A percentile compares a stretch with the other conserved stretches of the same genome.
These are phyloP conservation scores for Rhinichthys klamathensis DNA, from an alignment of 2,113 vertebrate species.

Conservation along the genomic window DNA sequence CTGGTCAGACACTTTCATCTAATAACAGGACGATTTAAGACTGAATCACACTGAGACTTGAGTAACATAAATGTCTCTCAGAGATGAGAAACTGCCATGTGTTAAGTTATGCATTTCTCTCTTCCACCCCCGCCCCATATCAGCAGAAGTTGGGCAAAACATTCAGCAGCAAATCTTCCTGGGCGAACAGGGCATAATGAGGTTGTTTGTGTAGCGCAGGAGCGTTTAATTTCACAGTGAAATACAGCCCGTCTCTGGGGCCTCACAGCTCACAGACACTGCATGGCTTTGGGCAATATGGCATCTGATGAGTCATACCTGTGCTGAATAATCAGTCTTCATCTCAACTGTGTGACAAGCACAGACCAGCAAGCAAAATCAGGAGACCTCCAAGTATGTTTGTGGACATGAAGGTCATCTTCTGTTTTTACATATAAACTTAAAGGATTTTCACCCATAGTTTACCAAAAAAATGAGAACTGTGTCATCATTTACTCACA, in stretches of 20 bases:
- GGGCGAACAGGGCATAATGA: slow-evolving; percentile 14
- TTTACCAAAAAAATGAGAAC: neutral
- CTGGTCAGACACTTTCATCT: neutral
- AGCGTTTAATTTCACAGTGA: slow-evolving; percentile 40
- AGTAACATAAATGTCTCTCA: neutral
- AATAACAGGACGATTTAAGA: neutral
- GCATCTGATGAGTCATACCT: slow-evolving; percentile 41
- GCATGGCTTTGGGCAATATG: slow-evolving; percentile 5
- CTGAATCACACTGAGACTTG: neutral
- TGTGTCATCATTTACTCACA: neutral
- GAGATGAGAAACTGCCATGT: slow-evolving; percentile 19
- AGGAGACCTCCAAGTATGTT: neutral
- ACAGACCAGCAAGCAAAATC: neutral
- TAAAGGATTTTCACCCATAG: neutral
- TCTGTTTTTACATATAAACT: neutral
- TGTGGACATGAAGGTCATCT: neutral
- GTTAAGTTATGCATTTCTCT: neutral
- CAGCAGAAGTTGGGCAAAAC: neutral
- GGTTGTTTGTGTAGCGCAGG: slow-evolving; percentile 18
- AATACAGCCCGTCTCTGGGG: slow-evolving; percentile 42
- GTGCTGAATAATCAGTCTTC: slow-evolving; percentile 38
- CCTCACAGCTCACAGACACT: slow-evolving; percentile 37
- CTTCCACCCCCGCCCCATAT: neutral
- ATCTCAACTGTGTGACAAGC: slow-evolving; percentile 8
- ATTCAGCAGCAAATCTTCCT: slow-evolving; percentile 31